Percentiles rank a stretch among this genome's conserved stretches.
phyloP scores from a whole-genome alignment of 2,888 invertebrate species.

The Meteorus cinctellus region DNA sequence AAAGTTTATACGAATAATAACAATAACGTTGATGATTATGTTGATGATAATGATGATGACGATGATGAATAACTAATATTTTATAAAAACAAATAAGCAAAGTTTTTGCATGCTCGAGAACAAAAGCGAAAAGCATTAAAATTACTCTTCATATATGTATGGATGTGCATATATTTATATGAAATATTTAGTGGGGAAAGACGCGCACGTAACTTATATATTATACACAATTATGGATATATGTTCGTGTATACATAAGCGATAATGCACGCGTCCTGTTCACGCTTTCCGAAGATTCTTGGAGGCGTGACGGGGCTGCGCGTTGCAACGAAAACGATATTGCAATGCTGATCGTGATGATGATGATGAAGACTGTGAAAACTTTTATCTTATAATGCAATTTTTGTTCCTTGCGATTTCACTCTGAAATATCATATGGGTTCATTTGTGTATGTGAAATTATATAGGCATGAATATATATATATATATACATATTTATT shows the following conservation, averaged over 20 bases:
- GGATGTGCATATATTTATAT: not conserved
- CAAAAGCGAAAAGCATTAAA: conserved; percentile 3
- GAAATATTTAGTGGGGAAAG: conserved; percentile 19
- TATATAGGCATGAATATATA: not conserved
- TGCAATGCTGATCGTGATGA: not conserved
- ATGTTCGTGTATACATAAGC: conserved; percentile 29
- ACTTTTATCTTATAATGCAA: conserved; percentile 37
- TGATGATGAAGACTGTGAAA: conserved; percentile 3
- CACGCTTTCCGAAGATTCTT: conserved; percentile 70
- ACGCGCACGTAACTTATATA: conserved; percentile 27
- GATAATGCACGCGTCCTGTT: conserved; percentile 58
- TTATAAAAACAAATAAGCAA: not conserved
- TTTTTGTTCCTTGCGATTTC: conserved; percentile 46
- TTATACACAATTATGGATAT: conserved; percentile 16
- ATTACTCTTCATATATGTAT: not conserved
- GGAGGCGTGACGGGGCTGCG: conserved; percentile 62
- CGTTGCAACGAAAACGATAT: conserved; percentile 40
- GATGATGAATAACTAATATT: conserved; percentile 27
- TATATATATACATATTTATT: no score
- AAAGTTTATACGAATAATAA: conserved; percentile 27
- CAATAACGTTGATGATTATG: conserved; percentile 26
- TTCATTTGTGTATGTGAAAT: no score
- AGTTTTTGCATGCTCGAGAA: not conserved
- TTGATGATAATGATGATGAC: conserved; percentile 27
- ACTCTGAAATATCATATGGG: conserved; percentile 44